phyloP scores from a whole-genome alignment of 2,113 vertebrate species.

The Panurus biarmicus region DNA sequence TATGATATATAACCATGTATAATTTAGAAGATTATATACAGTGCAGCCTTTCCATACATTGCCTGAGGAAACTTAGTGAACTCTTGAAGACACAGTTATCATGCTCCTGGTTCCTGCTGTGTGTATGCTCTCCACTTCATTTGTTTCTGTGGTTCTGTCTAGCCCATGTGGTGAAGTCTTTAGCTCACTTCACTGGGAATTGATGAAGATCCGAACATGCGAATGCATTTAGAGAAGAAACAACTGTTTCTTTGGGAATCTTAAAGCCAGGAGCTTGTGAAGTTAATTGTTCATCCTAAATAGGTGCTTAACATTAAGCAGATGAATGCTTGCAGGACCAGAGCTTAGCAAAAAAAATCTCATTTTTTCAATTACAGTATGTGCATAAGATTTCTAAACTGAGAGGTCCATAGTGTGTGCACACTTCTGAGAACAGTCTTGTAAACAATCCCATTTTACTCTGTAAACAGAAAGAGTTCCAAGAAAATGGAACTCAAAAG shows the following conservation, averaged over 20 bases:
- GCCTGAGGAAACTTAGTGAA: not conserved
- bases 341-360: not conserved
- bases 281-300: not conserved
- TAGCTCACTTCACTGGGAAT: not conserved
- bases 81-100: not conserved
- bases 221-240: not conserved
- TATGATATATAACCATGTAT: conserved; percentile 10
- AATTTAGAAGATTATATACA: conserved; percentile 2
- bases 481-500: not conserved
- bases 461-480: not conserved
- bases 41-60: conserved; percentile 23
- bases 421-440: not conserved
- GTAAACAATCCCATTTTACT: not conserved
- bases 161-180: not conserved
- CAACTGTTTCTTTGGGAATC: not conserved
- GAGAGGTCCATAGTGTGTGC: not conserved
- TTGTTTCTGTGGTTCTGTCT: not conserved
- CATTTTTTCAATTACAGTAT: not conserved
- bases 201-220: not conserved
- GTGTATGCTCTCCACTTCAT: not conserved
- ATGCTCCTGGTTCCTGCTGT: not conserved
- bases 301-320: not conserved
- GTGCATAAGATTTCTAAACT: not conserved
- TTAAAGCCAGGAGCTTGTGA: not conserved
- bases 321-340: not conserved